Base-by-base conservation (phyloP, 2,113 vertebrate species). In the Rutilus rutilus region DNA sequence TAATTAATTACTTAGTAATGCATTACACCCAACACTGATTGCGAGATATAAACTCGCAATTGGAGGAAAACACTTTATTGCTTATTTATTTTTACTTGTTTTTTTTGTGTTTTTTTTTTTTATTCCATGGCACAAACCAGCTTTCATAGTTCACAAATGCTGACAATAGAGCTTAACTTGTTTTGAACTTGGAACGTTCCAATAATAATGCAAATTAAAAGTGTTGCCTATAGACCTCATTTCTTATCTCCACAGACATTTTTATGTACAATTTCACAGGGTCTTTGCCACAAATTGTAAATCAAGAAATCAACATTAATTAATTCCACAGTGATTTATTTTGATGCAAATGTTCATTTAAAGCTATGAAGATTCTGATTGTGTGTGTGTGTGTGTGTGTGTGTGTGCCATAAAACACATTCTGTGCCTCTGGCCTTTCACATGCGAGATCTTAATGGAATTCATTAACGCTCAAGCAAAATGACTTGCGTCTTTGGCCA, bases 401-500 rank as follows among this genome's bases (percentile, higher is more conserved):
- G 57, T 47, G 59, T 67, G 42, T 19, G 59, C 42, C 60, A 65
- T 81, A 47, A 81, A 81, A 76, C 78, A 65, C 23, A 81, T 62
- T 27, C 27, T 65, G 45, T 82, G 79, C 79, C 62, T 67, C 62
- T 50, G 60, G 60, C 62, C 42, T 82, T 65, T 62, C n/a, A 45
- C 78, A 62, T 25, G 10, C 21, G 11, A 42, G 11, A 74, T 82
- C 42, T 82, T 67, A 67, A 82, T 82, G 42, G 42, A 50, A 47
- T 67, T 82, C 60, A 82, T 82, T 82, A 67, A 67, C 42, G 19
- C 36, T 67, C 79, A 82, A 67, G 62, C 45, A 30, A 82, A 50
- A 82, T 67, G 79, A 65, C 11, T 3, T 52, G 50, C 27, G 45
- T 82, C 60, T 67, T 36, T 67, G 60, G 42, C 60, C 60, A 50